phyloP scores from a whole-genome alignment of 2,888 invertebrate genomes.

The Tetramorium bicarinatum region DNA sequence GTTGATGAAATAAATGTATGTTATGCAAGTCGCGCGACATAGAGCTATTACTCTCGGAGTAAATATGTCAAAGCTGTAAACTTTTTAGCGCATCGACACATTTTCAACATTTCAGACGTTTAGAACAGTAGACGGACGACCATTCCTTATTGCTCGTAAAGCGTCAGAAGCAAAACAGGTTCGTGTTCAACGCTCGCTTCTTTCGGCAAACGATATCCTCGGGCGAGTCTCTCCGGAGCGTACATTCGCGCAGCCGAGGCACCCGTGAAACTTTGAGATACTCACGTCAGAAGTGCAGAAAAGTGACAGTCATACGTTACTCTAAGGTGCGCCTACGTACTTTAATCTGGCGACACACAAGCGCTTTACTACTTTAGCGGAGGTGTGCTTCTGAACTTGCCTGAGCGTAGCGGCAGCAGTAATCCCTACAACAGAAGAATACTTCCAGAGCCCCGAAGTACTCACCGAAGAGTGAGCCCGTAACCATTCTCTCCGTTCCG shows the following conservation, averaged over 20 bases:
- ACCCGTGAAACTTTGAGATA: conserved; percentile 69
- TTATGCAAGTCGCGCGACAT: background rate
- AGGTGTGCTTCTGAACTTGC: conserved; percentile 84
- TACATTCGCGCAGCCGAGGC: conserved; percentile 34
- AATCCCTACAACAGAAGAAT: conserved; percentile 86
- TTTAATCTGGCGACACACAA: conserved; percentile 81
- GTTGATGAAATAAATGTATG: background rate
- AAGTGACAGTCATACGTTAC: conserved; percentile 76
- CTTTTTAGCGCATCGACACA: background rate
- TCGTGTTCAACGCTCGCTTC: background rate
- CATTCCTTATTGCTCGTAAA: background rate
- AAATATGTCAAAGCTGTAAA: conserved; percentile 14
- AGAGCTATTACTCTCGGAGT: background rate
- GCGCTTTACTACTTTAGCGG: conserved; percentile 81
- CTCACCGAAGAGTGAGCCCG: conserved; percentile 74
- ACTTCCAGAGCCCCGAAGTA: conserved; percentile 83
- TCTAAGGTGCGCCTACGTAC: conserved; percentile 79
- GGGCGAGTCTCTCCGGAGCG: background rate
- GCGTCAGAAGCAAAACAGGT: conserved; percentile 20
- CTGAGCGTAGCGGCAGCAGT: conserved; percentile 85
- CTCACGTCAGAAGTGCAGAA: conserved; percentile 72
- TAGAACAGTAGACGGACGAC: background rate
- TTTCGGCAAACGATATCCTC: conserved; percentile 11
- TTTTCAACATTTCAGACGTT: conserved; percentile 26
- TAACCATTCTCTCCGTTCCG: conserved; percentile 53